These are phyloP conservation scores for Columbina picui DNA, from an alignment of 2,113 vertebrate species.

Conservation along the genomic window DNA sequence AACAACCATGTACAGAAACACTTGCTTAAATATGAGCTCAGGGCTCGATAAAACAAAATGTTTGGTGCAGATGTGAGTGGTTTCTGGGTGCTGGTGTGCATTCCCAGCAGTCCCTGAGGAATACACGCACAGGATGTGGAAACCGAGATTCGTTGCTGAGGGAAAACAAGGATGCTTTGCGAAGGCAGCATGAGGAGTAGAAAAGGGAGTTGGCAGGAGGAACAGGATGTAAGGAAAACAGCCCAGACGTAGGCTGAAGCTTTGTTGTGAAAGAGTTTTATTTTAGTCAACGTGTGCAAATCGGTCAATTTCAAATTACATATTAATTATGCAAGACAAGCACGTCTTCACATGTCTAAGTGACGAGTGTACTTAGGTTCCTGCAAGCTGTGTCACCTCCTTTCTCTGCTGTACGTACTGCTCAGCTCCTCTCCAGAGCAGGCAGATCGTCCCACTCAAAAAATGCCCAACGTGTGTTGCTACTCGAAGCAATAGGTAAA, in stretches of 20 bases:
- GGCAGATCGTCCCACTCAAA: background rate
- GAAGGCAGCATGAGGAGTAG: background rate
- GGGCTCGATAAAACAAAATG: background rate
- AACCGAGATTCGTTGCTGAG: background rate
- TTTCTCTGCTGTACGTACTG: background rate
- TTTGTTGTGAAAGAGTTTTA: background rate
- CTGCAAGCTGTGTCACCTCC: background rate
- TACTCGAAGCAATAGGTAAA: background rate
- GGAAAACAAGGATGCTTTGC: background rate
- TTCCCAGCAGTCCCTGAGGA: background rate
- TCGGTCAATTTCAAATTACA: background rate
- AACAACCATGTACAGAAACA: background rate
- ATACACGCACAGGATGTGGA: background rate
- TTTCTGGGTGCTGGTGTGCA: background rate
- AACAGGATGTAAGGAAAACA: background rate
- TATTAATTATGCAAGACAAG: background rate
- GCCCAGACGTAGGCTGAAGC: background rate
- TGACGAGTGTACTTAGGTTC: background rate
- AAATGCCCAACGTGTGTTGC: background rate
- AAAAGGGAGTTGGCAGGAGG: background rate
- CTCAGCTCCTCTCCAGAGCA: background rate
- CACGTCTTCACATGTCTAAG: background rate
- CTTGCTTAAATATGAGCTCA: background rate
- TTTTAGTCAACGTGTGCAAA: conserved; percentile 1
- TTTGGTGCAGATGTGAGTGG: background rate